Evolutionary conservation across 2,888 invertebrate species (phyloP).

Genomic region (Amaurobius ferox): DNA sequence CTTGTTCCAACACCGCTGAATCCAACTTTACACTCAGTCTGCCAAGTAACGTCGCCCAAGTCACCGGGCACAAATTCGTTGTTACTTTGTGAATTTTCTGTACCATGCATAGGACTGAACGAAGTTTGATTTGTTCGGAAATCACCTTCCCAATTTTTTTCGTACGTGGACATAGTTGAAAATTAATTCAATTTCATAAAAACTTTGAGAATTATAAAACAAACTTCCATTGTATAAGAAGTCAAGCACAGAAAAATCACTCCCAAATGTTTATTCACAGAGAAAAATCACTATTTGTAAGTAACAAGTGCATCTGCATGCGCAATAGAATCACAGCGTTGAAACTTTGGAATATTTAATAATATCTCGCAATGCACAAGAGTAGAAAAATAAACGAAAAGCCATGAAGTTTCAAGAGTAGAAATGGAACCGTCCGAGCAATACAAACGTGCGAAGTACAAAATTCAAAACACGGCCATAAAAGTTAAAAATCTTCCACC

Average conservation of each 20-base stretch:
- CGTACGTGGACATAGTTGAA: conserved; percentile 49
- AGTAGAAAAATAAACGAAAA: conserved; percentile 22
- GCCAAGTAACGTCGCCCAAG: conserved; percentile 64
- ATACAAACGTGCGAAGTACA: neutral
- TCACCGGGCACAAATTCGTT: conserved; percentile 22
- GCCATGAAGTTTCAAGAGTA: neutral
- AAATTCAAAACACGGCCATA: neutral
- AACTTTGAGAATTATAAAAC: neutral
- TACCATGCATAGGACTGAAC: conserved; percentile 52
- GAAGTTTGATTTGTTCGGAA: conserved; percentile 40
- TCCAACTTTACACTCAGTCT: conserved; percentile 63
- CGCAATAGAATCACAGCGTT: conserved; percentile 2
- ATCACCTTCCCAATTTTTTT: conserved; percentile 52
- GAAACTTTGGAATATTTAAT: neutral
- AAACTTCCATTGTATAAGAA: neutral
- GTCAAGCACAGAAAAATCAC: neutral
- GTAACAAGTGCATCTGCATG: neutral
- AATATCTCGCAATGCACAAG: neutral
- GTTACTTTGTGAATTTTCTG: conserved; percentile 29
- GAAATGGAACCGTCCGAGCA: conserved; percentile 38
- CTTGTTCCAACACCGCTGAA: conserved; percentile 27
- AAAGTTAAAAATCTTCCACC: neutral
- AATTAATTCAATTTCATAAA: neutral
- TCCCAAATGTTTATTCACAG: neutral
- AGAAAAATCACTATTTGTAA: neutral